Evolutionary conservation across 2,113 vertebrate genomes (phyloP).

Genomic region (Seriola aureovittata): DNA sequence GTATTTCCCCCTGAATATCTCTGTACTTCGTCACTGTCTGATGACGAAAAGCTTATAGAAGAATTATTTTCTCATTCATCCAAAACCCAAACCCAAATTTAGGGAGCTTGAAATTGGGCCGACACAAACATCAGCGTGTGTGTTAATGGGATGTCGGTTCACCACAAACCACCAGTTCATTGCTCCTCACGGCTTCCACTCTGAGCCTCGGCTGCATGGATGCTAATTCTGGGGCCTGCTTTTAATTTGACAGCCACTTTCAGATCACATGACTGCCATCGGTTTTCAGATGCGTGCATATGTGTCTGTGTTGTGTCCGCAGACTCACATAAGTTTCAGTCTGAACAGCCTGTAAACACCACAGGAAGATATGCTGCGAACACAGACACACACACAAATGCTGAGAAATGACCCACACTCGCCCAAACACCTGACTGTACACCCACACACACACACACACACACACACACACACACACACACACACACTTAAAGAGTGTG

Average conservation of each 20-base stretch:
- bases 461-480: background rate
- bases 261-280: background rate
- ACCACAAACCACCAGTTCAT: conserved; percentile 43
- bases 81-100: background rate
- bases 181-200: background rate
- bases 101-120: background rate
- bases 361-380: conserved; percentile 6
- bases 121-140: background rate
- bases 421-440: background rate
- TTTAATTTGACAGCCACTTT: conserved; percentile 19
- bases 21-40: too few relatives aligned
- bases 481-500: background rate
- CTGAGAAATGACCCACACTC: background rate
- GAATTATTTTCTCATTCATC: background rate
- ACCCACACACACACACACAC: background rate
- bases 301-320: background rate
- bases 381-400: background rate
- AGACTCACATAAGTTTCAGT: background rate
- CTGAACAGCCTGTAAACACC: background rate
- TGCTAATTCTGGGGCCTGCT: background rate
- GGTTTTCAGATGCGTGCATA: too few relatives aligned
- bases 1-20: too few relatives aligned
- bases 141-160: conserved; percentile 29
- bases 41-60: too few relatives aligned
- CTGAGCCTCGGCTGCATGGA: background rate